Conservation (phyloP, 2,888 invertebrate genomes). For the Lepidocyrtoides sp. region DNA sequence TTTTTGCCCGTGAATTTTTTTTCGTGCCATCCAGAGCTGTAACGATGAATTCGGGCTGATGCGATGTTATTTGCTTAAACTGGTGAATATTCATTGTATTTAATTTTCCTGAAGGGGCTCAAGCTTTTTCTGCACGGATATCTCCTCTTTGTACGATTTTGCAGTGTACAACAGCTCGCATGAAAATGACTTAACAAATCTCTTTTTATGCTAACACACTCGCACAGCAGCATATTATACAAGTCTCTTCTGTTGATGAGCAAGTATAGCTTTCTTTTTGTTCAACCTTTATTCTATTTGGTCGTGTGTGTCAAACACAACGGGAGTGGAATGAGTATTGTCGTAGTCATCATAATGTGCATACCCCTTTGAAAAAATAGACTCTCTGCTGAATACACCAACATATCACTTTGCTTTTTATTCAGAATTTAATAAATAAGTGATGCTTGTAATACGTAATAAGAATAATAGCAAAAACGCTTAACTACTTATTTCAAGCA, state of each 20-base stretch:
- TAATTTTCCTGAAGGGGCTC: constrained; percentile 14
- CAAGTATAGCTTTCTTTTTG: neutral
- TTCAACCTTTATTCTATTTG: neutral
- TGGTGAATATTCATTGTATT: constrained; percentile 35
- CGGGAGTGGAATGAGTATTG: too few species aligned
- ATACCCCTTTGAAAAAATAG: neutral
- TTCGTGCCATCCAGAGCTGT: neutral
- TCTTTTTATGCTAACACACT: neutral
- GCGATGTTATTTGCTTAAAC: neutral
- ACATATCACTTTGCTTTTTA: neutral
- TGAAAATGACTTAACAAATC: constrained; percentile 2
- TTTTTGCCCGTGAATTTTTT: neutral
- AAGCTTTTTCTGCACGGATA: neutral
- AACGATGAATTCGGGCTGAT: neutral
- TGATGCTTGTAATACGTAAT: neutral
- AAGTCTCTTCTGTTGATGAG: neutral
- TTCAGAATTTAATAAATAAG: neutral
- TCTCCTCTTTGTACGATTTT: constrained; percentile 6
- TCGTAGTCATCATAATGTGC: neutral
- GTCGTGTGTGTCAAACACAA: neutral
- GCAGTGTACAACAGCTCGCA: neutral
- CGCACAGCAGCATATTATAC: neutral
- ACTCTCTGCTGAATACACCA: neutral
- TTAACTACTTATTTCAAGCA: neutral
- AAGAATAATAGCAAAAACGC: neutral